Conservation (phyloP, 1,140 invertebrate genomes). For the Magallana angulata region DNA sequence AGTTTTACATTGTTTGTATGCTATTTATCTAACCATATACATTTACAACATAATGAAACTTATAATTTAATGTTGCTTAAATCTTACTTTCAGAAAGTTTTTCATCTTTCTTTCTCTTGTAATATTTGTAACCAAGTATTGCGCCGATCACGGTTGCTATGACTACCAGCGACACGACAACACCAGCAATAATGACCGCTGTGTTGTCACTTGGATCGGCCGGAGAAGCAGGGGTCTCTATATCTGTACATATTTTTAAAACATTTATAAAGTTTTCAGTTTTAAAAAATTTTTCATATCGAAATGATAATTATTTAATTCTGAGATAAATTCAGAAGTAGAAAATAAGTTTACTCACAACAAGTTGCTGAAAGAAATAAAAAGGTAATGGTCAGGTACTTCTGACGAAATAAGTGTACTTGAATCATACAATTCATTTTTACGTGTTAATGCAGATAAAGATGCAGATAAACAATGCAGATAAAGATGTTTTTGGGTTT, state of each 20-base stretch:
- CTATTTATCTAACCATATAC: too few relatives aligned
- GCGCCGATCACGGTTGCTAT: slow-evolving; percentile 7
- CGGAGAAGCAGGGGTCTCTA: neutral
- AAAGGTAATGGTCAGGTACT: too few relatives aligned
- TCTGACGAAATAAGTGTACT: too few relatives aligned
- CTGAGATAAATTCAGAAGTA: neutral
- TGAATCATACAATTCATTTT: too few relatives aligned
- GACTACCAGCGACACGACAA: slow-evolving; percentile 2
- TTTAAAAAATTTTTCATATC: neutral
- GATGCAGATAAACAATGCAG: too few relatives aligned
- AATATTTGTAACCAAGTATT: slow-evolving; percentile 26
- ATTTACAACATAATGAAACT: too few relatives aligned
- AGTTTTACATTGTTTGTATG: too few relatives aligned
- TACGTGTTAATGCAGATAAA: too few relatives aligned
- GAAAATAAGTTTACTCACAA: neutral
- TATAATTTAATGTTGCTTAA: too few relatives aligned
- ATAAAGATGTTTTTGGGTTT: too few relatives aligned
- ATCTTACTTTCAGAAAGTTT: neutral
- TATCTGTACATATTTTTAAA: neutral
- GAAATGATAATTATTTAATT: neutral
- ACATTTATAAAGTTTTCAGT: too few relatives aligned
- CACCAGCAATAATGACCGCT: neutral
- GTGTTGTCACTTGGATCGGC: neutral
- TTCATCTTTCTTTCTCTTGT: neutral
- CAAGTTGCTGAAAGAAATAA: neutral